Evolutionary conservation across 1,140 invertebrate species (phyloP), one percentile per base, ranked within the genome.

Genomic region (Aricia agestis): DNA sequence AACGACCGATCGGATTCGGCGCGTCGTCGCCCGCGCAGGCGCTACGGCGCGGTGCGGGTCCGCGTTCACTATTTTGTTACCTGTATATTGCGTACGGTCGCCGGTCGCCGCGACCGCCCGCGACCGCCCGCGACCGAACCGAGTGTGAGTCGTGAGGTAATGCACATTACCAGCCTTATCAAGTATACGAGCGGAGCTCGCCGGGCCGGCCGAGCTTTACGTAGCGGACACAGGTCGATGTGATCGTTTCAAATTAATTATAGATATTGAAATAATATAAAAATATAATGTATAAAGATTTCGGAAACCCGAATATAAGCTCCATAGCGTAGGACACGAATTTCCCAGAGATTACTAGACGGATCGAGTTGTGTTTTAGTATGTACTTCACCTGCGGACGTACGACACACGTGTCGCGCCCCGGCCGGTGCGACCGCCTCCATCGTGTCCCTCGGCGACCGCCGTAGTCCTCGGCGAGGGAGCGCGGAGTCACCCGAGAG

Each of bases 111-210:
- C 59, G 68, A 57, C 18, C 32, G 32, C 36, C 74, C 72, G 67
- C 59, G 68, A 57, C 18, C 32, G 32, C 36, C 74, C 65, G 63
- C 19, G 59, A 66, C 71, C 52, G 66, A 72, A 70, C 74, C 76
- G 76, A 71, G 76, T 74, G 77, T 72, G 70, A 77, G 74, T 77
- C 75, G 73, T 77, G 72, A 74, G 78, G 79, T 81, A 81, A 80
- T 78, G 45, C 70, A 69, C 81, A 89, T 91, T 89, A 86, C 89
- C 77, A 82, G 89, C 89, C 89, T 91, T 91, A 91, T 81, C 81
- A 88, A 87, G 89, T 91, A 91, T 91, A 91, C 89, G 89, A 91
- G 79, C 76, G 84, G 81, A 86, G 84, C 81, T 86, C 83, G 82
- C 80, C 79, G 82, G 83, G 81, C 79, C 79, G 83, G 78, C 83